These are phyloP conservation scores for Anagyrus pseudococci DNA, from an alignment of 2,888 invertebrate species.

Conservation along the genomic window DNA sequence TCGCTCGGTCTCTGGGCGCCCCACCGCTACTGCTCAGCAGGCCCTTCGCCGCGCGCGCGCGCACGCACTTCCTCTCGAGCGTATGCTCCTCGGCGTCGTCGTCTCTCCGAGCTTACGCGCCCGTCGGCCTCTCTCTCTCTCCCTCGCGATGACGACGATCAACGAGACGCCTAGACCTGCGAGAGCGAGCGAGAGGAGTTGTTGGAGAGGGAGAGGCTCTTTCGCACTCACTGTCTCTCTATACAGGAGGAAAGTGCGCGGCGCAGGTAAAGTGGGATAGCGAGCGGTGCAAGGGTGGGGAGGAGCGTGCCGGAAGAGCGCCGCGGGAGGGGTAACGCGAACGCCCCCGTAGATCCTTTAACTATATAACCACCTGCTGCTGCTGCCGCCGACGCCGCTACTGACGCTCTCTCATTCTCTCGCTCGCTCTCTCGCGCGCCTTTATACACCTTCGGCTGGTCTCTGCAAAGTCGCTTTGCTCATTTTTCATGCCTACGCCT, in stretches of 20 bases:
- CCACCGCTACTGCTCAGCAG: too few species aligned
- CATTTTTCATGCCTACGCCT: too few species aligned
- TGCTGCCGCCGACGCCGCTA: constrained; percentile 10
- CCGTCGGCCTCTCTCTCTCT: constrained; percentile 40
- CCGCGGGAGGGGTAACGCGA: constrained; percentile 57
- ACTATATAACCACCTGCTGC: constrained; percentile 61
- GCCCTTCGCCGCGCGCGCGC: too few species aligned
- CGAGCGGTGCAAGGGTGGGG: constrained; percentile 1
- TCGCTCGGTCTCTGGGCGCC: constrained; percentile 41
- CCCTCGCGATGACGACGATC: background rate
- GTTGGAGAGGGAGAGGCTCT: constrained; percentile 15
- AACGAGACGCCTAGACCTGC: background rate
- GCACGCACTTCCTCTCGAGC: too few species aligned
- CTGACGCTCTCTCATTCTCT: too few species aligned
- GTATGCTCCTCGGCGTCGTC: constrained; percentile 42
- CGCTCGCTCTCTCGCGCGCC: background rate
- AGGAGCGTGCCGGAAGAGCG: constrained; percentile 56
- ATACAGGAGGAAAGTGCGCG: too few species aligned
- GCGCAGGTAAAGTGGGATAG: constrained; percentile 22
- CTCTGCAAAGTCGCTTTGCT: too few species aligned
- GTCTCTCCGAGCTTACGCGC: constrained; percentile 19
- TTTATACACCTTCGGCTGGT: background rate
- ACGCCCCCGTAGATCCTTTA: constrained; percentile 56
- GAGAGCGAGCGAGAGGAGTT: too few species aligned
- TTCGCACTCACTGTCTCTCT: background rate